Evolutionary conservation across 37 sponge, comb jelly and placozoan genomes (phyloP), one percentile per base, ranked within the genome.

Genomic region (Chondrilla cf. caribensis): DNA sequence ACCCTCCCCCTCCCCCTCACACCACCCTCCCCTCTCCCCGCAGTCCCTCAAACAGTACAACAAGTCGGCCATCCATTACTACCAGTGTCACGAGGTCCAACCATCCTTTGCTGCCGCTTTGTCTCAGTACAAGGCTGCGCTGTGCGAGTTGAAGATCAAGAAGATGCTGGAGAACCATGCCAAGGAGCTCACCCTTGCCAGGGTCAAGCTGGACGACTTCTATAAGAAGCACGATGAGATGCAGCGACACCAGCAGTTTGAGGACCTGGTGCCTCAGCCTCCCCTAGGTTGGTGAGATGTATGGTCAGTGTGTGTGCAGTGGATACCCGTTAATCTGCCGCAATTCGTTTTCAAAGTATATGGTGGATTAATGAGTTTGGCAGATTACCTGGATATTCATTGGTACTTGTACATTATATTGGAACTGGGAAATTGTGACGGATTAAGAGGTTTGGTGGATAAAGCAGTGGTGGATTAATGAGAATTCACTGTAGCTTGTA

Each of bases 71-170:
- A 18, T 2, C 67, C 54, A 70, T 26, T 86, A 78, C 81, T 58
- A 73, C 55, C 81, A 66, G 28, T 90, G 78, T n/a, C 60, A 54
- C 29, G 77, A 80, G 76, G 55, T 86, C 67, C 79, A 89, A 28
- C 84, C 85, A 25, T 31, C 58, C 68, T 66, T 79, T 72, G 83
- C 87, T 58, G 62, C 83, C 51, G 82, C 85, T 40, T 65, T 58
- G 77, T 31, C 85, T 60, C 60, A 79, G 81, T 83, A 83, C 77
- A 29, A 42, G 39, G 78, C 87, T 19, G 84, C 81, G n/a, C 58
- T 83, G 44, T 90, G 91, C 73, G 84, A 86, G 54, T 54, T 83
- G 24, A 79, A 41, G 81, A 86, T 84, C 68, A 83, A 84, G 60
- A 31, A 73, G 33, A 67, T 71, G 24, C 77, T 82, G 22, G 51